Base-by-base conservation (phyloP, 2,797 vertebrate species). In the Cyclopterus lumpus region DNA sequence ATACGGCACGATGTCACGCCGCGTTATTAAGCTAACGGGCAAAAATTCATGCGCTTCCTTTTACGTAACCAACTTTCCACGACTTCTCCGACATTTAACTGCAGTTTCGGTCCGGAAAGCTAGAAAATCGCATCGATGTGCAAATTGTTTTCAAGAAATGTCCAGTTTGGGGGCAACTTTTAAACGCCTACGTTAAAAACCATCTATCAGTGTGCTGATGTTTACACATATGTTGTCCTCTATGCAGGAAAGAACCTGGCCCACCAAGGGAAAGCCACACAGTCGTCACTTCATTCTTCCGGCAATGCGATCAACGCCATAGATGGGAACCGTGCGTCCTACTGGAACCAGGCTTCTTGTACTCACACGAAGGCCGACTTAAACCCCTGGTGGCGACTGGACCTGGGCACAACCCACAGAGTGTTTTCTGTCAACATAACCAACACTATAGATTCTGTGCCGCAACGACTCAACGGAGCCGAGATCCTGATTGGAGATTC, bases 301-400 rank as follows among this genome's bases (percentile, higher is more conserved):
- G 69, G 67, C 12, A 1, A 40, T 1, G 74, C 87, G 2, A 49
- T 59, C 12, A 44, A 78, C 0, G 84, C 89, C 4, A 84, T 91
- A 0, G 93, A 94, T 55, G 89, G 92, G 32, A 91, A 91, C 28
- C 79, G 40, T 18, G 32, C 11, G 34, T 67, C 3, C n/a, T 1
- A 2, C 0, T 69, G 20, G 85, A 1, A 0, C 0, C 3, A 26
- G 24, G 79, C 42, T 2, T 80, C 91, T 26, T 94, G 93, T 36
- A 7, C 7, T 7, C 67, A 77, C 71, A 93, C 91, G 0, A 0
- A 0, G 0, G 0, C 1, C 0, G 20, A 80, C 0, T 2, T 69
- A 0, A 61, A 4, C 12, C 79, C 93, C 67, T 93, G 93, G 93
- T 94, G 93, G 93, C 77, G 91, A 24, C 67, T 94, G 72, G 86